Conservation (phyloP, 2,113 vertebrate species). For the Ceuthmochares aereus region DNA sequence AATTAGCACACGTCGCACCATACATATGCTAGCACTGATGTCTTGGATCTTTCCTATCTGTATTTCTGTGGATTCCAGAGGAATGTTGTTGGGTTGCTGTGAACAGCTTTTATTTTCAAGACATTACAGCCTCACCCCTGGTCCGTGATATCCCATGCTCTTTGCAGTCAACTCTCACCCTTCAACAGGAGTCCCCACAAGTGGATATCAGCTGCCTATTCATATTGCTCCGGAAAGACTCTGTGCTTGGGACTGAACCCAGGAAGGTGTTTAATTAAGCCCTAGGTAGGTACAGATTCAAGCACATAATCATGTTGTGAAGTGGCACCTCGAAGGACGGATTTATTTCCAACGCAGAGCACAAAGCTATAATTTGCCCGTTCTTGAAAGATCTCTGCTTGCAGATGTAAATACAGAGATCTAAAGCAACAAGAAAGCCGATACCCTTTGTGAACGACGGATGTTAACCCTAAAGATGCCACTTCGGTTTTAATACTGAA, state of each 20-base stretch:
- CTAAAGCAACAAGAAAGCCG: neutral
- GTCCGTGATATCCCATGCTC: neutral
- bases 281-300: neutral
- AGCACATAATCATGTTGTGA: neutral
- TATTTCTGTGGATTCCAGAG: neutral
- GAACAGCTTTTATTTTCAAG: neutral
- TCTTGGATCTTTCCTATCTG: neutral
- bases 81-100: neutral
- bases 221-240: neutral
- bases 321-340: neutral
- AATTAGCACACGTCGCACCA: neutral
- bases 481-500: neutral
- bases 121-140: neutral
- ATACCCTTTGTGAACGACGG: neutral
- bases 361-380: neutral
- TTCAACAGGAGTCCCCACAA: neutral
- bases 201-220: neutral
- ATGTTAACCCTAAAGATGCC: neutral
- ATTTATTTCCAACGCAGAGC: neutral
- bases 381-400: neutral
- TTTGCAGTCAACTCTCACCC: neutral
- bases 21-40: rapidly evolving
- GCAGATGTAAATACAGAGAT: neutral
- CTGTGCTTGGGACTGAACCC: neutral
- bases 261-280: neutral